These are phyloP conservation scores for Peromyscus attwateri DNA, from an alignment of 2,797 vertebrate genomes.

Conservation along the genomic window DNA sequence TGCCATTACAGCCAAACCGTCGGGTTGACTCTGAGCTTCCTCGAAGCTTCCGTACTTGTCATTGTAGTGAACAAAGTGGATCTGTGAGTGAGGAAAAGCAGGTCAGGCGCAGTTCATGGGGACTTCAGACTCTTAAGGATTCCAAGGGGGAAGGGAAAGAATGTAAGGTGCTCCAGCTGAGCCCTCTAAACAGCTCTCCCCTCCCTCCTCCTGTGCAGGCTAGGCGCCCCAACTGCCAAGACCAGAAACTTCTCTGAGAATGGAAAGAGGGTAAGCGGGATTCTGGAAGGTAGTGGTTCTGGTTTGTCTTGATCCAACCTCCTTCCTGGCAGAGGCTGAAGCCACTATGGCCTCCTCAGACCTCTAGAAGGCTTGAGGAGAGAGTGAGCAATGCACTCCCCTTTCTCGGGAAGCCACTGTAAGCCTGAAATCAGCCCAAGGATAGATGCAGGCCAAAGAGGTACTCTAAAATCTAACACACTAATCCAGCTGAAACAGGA, in stretches of 20 bases:
- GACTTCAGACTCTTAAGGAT: neutral
- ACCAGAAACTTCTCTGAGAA: neutral
- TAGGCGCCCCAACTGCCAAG: neutral
- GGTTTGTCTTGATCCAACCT: neutral
- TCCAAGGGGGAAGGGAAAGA: neutral
- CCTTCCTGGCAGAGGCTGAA: neutral
- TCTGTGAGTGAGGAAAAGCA: constrained; percentile 85
- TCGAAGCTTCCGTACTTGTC: constrained; percentile 92
- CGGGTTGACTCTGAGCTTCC: constrained; percentile 89
- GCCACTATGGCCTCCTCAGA: neutral
- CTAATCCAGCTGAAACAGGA: neutral
- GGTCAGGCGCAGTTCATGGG: neutral
- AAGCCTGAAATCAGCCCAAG: neutral
- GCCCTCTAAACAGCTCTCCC: neutral
- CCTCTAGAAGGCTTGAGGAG: neutral
- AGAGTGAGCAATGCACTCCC: neutral
- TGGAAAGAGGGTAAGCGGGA: neutral
- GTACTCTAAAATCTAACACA: neutral
- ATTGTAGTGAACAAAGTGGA: constrained; percentile 97
- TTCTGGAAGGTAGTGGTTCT: neutral
- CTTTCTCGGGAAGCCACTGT: neutral
- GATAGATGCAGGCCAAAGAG: neutral
- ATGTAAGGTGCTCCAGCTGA: fast-evolving
- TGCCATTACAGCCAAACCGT: constrained; percentile 94
- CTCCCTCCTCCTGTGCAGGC: neutral